Base-by-base conservation (phyloP, 2,797 vertebrate species). In the Pogonophryne albipinna region DNA sequence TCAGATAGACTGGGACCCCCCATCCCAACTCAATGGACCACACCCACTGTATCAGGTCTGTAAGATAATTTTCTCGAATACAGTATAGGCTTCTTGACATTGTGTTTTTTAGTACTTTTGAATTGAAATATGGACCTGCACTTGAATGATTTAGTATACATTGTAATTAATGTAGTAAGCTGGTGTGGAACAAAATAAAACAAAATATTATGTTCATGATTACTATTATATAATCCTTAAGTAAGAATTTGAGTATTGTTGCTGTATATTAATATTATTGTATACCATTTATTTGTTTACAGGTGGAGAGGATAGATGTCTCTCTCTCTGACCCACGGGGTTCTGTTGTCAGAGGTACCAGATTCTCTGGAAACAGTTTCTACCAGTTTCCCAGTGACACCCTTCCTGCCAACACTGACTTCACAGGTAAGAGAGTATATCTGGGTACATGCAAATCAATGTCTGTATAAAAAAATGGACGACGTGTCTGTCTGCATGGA, bases 281-380 rank as follows among this genome's bases (percentile, higher is more conserved):
- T 4, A 19, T 41, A 4, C 17, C 52, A 27, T 20, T 20, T 1
- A 3, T 15, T 6, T 34, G 68, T 69, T 76, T 85, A 47, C 23
- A 94, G 93, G 89, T 99, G 79, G 97, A 99, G 85, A 95, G 97
- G 78, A 96, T 92, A 41, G 96, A 96, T 57, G 75, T 95, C 2
- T 97, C 97, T 52, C 91, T 97, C 23, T 93, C 95, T 31, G 91
- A 95, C 46, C 86, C 94, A 2, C 78, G 16, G 56, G 80, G 88
- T 66, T 86, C 85, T 61, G 90, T 96, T 83, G 87, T 87, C 50
- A 96, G 95, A 92, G 96, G 97, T 60, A 93, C 93, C 53, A 95
- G 93, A 85, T 99, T 98, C 80, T 79, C 92, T 10, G 97, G 97
- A 76, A 94, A 95, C 66, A 93, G 96, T 20, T 97, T 96, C 86